Conservation (phyloP, 2,113 vertebrate genomes). For the Lontra canadensis region DNA sequence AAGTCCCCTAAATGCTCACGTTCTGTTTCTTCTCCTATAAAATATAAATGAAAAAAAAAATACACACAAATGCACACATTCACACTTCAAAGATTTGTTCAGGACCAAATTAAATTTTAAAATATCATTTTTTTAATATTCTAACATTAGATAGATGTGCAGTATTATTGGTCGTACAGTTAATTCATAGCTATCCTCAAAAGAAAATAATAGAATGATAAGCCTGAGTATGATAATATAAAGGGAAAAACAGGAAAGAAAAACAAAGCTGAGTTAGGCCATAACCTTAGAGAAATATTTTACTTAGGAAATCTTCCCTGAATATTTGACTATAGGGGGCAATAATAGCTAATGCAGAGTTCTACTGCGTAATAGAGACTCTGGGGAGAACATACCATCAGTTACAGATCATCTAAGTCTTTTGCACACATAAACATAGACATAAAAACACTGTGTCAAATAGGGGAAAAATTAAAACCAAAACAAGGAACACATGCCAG, state of each 20-base stretch:
- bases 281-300: background rate
- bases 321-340: background rate
- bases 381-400: accelerated
- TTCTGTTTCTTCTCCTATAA: background rate
- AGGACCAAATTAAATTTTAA: conserved; percentile 11
- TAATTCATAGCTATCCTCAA: background rate
- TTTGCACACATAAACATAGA: background rate
- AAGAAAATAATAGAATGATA: background rate
- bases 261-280: background rate
- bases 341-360: background rate
- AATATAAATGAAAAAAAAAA: background rate
- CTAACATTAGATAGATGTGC: background rate
- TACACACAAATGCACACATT: background rate
- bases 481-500: background rate
- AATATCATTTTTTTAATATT: background rate
- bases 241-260: background rate
- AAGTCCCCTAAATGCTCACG: background rate
- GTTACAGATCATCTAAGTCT: background rate
- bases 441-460: background rate
- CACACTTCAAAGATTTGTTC: background rate
- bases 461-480: background rate
- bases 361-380: background rate
- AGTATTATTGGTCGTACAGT: background rate
- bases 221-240: background rate
- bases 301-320: background rate